Base-by-base conservation (phyloP, 2,113 vertebrate species). In the Pampusana beccarii region DNA sequence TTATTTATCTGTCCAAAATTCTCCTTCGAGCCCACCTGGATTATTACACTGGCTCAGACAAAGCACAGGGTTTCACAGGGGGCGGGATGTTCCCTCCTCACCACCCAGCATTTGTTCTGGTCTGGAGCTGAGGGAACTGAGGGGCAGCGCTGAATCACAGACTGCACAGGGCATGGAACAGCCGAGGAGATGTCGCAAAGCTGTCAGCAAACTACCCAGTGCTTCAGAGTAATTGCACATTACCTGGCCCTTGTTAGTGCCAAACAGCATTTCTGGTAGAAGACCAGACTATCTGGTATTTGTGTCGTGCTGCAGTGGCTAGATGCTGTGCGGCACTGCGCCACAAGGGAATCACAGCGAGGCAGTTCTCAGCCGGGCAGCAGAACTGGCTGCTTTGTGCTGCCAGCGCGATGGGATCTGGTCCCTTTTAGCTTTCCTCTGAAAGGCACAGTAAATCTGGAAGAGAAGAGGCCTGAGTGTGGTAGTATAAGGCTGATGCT, bases 1-100 rank as follows among this genome's bases (percentile, higher is more conserved):
- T 94, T 90, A 94, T 86, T 96, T 81, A 72, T 67, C 51, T 92
- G 67, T 67, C 82, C 69, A 91, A 79, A 97, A 95, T 95, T 92
- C 88, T 89, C 82, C 57, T 90, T 72, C 0, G 16, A 95, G 92
- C 24, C 65, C 19, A 11, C 40, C 50, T 56, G 38, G 58, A 13
- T 33, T 71, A 71, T 86, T 80, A 24, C 7, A 34, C 56, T 78
- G 85, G 44, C 95, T 88, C 29, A 87, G 91, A 92, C 64, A 16
- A 90, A 81, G 25, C 26, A 29, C 90, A 33, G 62, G 70, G 24
- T 82, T 95, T 34, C 46, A 6, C 56, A n/a, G 9, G 64, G 40
- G 36, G 24, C 81, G 28, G 82, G 88, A 33, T 8, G 40, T 14
- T 31, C 14, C 4, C 61, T 78, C 31, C 0, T 1, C 25, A 7